Evolutionary conservation across 2,888 invertebrate species (phyloP).

Genomic region (Drepanosiphum platanoidis): DNA sequence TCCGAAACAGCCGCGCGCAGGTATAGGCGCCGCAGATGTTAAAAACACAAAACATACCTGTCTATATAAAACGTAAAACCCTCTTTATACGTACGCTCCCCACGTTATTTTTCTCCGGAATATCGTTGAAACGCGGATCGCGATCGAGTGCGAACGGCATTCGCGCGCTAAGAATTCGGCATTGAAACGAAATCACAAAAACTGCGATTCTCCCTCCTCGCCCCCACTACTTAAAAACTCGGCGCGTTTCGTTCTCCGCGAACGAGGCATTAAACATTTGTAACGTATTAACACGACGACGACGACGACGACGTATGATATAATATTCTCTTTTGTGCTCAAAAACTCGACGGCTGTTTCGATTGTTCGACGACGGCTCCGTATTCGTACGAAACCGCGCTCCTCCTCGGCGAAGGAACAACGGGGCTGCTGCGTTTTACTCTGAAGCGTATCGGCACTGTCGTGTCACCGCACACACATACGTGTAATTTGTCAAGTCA

Average conservation of each 20-base stretch:
- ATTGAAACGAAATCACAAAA: not conserved
- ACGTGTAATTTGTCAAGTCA: conserved; percentile 57
- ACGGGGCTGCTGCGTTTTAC: conserved; percentile 11
- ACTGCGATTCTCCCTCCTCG: not conserved
- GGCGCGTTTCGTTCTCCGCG: too few relatives aligned
- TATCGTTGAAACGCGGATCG: not conserved
- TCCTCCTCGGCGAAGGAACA: not conserved
- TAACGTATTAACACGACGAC: too few relatives aligned
- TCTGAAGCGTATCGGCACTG: not conserved
- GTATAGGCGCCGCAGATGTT: conserved; percentile 19
- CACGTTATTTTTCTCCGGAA: not conserved
- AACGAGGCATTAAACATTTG: too few relatives aligned
- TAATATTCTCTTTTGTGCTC: not conserved
- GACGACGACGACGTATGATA: too few relatives aligned
- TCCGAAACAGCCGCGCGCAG: not conserved
- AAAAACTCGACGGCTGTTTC: not conserved
- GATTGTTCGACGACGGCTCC: not conserved
- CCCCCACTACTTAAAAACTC: too few relatives aligned
- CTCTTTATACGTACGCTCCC: not conserved
- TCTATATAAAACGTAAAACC: not conserved
- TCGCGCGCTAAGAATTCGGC: not conserved
- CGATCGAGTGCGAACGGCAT: not conserved
- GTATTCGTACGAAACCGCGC: too few relatives aligned
- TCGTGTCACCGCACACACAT: conserved; percentile 1
- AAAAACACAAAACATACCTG: conserved; percentile 25